Evolutionary conservation across 2,113 vertebrate genomes (phyloP).

Genomic region (Cochlearius cochlearius): DNA sequence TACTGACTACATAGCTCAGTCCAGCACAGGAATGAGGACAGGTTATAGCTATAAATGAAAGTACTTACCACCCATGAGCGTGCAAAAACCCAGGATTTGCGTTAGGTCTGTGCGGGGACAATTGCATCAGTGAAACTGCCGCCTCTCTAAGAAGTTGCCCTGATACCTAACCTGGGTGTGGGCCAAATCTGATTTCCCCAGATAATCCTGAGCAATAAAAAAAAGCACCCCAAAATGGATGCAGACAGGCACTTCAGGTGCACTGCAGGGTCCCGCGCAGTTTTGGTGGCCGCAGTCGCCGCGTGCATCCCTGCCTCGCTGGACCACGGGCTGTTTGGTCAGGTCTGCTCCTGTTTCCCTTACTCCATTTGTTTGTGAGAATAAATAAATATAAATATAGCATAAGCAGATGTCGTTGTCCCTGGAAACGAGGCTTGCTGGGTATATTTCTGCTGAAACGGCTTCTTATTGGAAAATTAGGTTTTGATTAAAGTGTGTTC

Average conservation of each 20-base stretch:
- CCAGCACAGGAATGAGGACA: not conserved
- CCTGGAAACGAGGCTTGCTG: conserved; percentile 18
- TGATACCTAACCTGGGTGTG: rapidly evolving
- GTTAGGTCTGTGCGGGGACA: not conserved
- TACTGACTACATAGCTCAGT: not conserved
- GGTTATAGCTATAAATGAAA: rapidly evolving
- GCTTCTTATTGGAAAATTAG: conserved; percentile 30
- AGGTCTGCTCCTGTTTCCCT: not conserved
- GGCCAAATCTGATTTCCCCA: not conserved
- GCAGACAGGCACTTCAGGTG: not conserved
- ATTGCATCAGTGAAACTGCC: not conserved
- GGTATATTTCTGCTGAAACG: not conserved
- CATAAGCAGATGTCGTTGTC: not conserved
- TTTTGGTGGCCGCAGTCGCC: not conserved
- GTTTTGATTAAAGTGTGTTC: conserved; percentile 44
- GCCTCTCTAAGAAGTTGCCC: not conserved
- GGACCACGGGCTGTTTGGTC: not conserved
- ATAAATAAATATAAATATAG: conserved; percentile 26
- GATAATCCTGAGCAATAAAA: not conserved
- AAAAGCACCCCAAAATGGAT: not conserved
- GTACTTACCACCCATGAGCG: not conserved
- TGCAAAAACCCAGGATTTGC: not conserved
- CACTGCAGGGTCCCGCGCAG: not conserved
- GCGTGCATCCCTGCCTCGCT: rapidly evolving
- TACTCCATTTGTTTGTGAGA: not conserved